These are phyloP conservation scores for Brachionus calyciflorus DNA, from an alignment of 1,140 invertebrate species.

Conservation along the genomic window DNA sequence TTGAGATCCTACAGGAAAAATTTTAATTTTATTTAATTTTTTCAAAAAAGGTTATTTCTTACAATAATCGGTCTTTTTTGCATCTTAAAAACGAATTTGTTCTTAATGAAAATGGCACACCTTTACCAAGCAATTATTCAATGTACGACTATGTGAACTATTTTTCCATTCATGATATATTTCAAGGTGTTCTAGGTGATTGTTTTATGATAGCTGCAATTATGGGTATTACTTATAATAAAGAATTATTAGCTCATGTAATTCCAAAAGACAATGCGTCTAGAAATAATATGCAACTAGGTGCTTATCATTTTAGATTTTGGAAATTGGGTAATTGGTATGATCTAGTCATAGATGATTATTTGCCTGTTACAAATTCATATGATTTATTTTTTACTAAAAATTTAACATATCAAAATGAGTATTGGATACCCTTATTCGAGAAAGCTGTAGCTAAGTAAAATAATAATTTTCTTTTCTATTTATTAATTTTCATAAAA, in stretches of 20 bases:
- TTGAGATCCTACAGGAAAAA: too few relatives aligned
- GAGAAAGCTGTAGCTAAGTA: slow-evolving; percentile 44
- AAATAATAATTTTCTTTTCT: too few relatives aligned
- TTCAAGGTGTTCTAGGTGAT: slow-evolving; percentile 32
- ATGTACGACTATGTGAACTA: slow-evolving; percentile 38
- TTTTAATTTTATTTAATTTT: neutral
- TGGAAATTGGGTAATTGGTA: slow-evolving; percentile 75
- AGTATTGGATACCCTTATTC: slow-evolving; percentile 44
- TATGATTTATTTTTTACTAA: slow-evolving; percentile 35
- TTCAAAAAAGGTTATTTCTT: neutral
- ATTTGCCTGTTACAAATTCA: slow-evolving; percentile 65
- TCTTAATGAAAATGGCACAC: slow-evolving; percentile 23
- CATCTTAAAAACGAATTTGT: slow-evolving; percentile 30
- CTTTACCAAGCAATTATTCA: neutral
- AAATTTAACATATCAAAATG: slow-evolving; percentile 43
- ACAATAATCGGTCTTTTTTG: slow-evolving; percentile 2
- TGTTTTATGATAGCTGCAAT: slow-evolving; percentile 44
- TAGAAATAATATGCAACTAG: slow-evolving; percentile 45
- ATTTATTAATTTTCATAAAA: too few relatives aligned
- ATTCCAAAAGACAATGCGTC: slow-evolving; percentile 37
- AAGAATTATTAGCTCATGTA: slow-evolving; percentile 19
- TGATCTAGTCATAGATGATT: slow-evolving; percentile 73
- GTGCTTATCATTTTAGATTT: slow-evolving; percentile 68
- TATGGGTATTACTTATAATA: slow-evolving; percentile 36
- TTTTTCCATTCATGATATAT: slow-evolving; percentile 46